Percentiles rank a stretch among this genome's conserved stretches.
Evolutionary conservation across 2,113 vertebrate genomes (phyloP).

Genomic region (Vulpes vulpes): DNA sequence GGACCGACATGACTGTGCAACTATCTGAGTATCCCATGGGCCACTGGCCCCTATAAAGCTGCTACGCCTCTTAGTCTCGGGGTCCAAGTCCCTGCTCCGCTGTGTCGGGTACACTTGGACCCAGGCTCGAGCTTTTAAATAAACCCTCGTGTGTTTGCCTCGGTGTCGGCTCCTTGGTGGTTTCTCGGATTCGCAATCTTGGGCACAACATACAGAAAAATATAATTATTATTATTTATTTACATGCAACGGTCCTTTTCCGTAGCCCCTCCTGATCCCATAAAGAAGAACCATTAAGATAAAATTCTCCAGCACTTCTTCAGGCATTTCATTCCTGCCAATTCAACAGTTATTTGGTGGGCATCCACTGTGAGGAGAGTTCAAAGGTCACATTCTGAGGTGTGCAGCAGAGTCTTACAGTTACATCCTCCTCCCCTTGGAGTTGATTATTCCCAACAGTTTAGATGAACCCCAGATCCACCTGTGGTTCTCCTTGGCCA

Average conservation of each 20-base stretch:
- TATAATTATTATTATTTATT: background rate
- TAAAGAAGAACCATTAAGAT: background rate
- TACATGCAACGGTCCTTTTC: background rate
- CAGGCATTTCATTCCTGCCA: background rate
- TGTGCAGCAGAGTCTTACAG: background rate
- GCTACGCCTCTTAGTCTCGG: too few relatives aligned
- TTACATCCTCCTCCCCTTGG: conserved; percentile 75
- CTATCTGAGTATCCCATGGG: too few relatives aligned
- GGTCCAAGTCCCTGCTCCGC: too few relatives aligned
- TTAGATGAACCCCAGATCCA: conserved; percentile 71
- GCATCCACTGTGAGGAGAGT: background rate
- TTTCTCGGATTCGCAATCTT: too few relatives aligned
- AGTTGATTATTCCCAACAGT: conserved; percentile 79
- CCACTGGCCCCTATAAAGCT: too few relatives aligned
- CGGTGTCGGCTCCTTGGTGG: too few relatives aligned
- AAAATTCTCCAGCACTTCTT: background rate
- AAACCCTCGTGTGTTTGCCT: too few relatives aligned
- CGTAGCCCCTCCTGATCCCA: background rate
- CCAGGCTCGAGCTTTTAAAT: too few relatives aligned
- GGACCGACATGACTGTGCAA: too few relatives aligned
- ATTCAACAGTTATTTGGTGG: background rate
- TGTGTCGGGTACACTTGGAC: too few relatives aligned
- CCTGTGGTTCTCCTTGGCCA: conserved; percentile 73
- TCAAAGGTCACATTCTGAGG: background rate
- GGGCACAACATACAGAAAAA: background rate